Conservation (phyloP, 2,797 vertebrate species). For the Lacerta bilineata region DNA sequence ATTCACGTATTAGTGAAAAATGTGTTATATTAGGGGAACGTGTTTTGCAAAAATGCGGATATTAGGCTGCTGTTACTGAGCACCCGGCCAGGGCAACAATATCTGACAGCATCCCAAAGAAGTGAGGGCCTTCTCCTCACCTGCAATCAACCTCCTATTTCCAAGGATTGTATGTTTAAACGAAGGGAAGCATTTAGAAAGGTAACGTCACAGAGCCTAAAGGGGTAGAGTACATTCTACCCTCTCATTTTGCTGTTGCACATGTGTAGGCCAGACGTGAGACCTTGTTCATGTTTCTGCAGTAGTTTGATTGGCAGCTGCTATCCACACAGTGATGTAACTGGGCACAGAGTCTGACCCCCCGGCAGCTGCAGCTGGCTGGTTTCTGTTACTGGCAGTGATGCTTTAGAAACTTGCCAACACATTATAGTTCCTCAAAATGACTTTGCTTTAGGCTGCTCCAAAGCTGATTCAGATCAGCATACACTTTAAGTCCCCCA, state of each 20-base stretch:
- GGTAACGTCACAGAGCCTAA: background rate
- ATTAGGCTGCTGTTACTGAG: background rate
- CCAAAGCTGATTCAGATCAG: background rate
- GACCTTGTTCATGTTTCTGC: background rate
- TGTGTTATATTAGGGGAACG: too few relatives aligned
- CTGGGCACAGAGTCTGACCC: background rate
- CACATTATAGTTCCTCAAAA: background rate
- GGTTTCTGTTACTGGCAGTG: background rate
- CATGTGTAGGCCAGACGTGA: background rate
- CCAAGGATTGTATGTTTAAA: background rate
- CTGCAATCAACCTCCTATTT: background rate
- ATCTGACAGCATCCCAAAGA: background rate
- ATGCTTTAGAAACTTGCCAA: background rate
- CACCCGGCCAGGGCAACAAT: background rate
- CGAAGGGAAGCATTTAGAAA: background rate
- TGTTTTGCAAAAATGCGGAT: too few relatives aligned
- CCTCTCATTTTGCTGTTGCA: background rate
- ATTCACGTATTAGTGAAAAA: too few relatives aligned
- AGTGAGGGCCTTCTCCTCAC: background rate
- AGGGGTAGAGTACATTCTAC: background rate
- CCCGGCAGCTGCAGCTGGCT: background rate
- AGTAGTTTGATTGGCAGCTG: background rate
- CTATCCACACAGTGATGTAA: background rate
- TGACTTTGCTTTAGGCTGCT: background rate
- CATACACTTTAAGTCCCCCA: background rate